A percentile compares a stretch with the other conserved stretches of the same genome.
These are phyloP conservation scores for Araneus ventricosus DNA, from an alignment of 1,140 invertebrate genomes.

Conservation along the genomic window DNA sequence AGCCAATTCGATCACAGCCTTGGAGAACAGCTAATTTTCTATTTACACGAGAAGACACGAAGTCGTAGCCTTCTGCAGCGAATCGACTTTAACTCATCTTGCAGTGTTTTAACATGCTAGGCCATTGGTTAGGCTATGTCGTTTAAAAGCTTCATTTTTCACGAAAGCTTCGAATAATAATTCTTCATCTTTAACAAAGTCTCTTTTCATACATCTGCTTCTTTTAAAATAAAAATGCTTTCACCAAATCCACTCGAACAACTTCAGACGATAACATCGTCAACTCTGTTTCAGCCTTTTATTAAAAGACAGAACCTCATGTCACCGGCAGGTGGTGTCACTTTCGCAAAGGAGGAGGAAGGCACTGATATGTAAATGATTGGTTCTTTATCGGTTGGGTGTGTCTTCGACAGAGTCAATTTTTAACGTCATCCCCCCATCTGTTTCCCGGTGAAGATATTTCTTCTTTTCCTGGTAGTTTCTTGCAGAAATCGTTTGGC, in stretches of 20 bases:
- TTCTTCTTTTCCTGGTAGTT: neutral
- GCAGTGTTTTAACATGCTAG: no score
- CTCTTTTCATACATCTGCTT: no score
- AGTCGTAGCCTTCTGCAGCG: no score
- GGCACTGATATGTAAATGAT: slow-evolving; percentile 64
- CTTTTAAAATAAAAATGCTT: no score
- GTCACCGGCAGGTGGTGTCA: slow-evolving; percentile 54
- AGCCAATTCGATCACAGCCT: no score
- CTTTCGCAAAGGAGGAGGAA: neutral
- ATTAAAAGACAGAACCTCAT: neutral
- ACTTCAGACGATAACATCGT: neutral
- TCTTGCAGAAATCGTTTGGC: slow-evolving; percentile 26
- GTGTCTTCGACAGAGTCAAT: slow-evolving; percentile 43
- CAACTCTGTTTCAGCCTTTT: neutral
- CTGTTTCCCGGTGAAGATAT: neutral
- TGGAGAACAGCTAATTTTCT: no score
- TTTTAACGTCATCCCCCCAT: slow-evolving; percentile 31
- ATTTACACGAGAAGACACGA: no score
- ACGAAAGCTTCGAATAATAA: no score
- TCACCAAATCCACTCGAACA: neutral
- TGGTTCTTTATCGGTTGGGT: slow-evolving; percentile 60
- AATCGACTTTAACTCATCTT: no score
- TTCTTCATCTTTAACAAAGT: no score
- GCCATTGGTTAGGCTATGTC: no score
- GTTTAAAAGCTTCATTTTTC: no score